Evolutionary conservation across 2,797 vertebrate genomes (phyloP).

Genomic region (Aulostomus chinensis): DNA sequence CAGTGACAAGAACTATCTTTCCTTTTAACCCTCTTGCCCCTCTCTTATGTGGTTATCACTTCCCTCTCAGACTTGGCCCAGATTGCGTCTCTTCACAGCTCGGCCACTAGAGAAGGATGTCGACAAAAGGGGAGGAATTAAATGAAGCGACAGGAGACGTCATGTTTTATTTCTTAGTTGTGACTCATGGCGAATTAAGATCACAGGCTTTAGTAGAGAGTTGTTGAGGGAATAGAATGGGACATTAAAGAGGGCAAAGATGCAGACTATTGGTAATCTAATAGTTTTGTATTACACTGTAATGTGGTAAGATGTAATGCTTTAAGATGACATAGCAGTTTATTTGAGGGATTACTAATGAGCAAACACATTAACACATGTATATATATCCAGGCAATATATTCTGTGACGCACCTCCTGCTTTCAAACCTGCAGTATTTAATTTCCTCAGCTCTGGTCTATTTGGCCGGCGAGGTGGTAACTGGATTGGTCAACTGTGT

Average conservation of each 20-base stretch:
- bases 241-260: constrained; percentile 36
- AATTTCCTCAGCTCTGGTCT: constrained; percentile 71
- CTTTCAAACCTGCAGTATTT: constrained; percentile 62
- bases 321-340: constrained; percentile 25
- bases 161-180: constrained; percentile 59
- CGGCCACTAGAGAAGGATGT: constrained; percentile 52
- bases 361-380: constrained; percentile 24
- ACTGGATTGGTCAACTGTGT: constrained; percentile 78
- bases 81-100: constrained; percentile 73
- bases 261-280: constrained; percentile 34
- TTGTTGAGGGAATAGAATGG: constrained; percentile 42
- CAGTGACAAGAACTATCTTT: constrained; percentile 78
- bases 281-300: constrained; percentile 33
- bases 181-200: constrained; percentile 56
- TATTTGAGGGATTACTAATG: constrained; percentile 35
- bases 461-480: constrained; percentile 64
- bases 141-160: constrained; percentile 42
- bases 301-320: constrained; percentile 27
- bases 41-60: constrained; percentile 75
- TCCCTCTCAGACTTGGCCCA: constrained; percentile 69
- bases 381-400: too few species aligned
- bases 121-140: constrained; percentile 23
- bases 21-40: constrained; percentile 79
- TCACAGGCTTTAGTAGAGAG: constrained; percentile 47
- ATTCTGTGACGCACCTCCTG: constrained; percentile 11